These are phyloP conservation scores for Ciona savignyi DNA, from an alignment of 23 tunicate species.

Conservation along the genomic window DNA sequence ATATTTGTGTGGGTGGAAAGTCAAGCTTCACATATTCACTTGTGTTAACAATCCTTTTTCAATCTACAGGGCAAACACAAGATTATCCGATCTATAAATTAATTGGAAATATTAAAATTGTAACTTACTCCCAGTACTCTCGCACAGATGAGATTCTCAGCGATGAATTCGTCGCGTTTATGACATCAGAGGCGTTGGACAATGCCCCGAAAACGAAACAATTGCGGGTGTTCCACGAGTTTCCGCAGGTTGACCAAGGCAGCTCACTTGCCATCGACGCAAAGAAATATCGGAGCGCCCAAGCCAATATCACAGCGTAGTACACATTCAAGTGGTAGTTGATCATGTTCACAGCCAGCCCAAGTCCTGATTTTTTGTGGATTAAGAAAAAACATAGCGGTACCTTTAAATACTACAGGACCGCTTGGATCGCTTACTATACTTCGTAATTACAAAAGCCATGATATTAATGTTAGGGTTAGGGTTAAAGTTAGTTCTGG, in stretches of 20 bases:
- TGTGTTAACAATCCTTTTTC: no score
- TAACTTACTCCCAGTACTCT: constrained; percentile 87
- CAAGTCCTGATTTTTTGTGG: no score
- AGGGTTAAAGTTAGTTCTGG: no score
- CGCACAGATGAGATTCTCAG: constrained; percentile 43
- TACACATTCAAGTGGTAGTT: constrained; percentile 78
- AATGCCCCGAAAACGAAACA: constrained; percentile 73
- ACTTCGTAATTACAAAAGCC: no score
- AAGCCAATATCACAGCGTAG: constrained; percentile 85
- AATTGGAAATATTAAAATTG: background rate
- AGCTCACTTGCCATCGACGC: constrained; percentile 71
- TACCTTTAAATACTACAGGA: background rate
- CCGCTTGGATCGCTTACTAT: background rate
- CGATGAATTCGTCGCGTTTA: background rate
- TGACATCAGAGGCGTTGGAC: background rate
- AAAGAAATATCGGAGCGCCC: constrained; percentile 81
- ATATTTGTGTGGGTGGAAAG: no score
- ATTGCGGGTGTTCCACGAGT: constrained; percentile 63
- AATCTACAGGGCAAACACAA: background rate
- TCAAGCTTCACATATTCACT: no score
- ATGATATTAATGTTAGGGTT: no score
- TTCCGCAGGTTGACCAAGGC: constrained; percentile 81
- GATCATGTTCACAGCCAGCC: constrained; percentile 85
- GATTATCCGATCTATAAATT: background rate
- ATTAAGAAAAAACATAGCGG: background rate